Percentiles rank a stretch among this genome's conserved stretches.
Evolutionary conservation across 2,797 vertebrate species (phyloP).

Genomic region (Scyliorhinus canicula): DNA sequence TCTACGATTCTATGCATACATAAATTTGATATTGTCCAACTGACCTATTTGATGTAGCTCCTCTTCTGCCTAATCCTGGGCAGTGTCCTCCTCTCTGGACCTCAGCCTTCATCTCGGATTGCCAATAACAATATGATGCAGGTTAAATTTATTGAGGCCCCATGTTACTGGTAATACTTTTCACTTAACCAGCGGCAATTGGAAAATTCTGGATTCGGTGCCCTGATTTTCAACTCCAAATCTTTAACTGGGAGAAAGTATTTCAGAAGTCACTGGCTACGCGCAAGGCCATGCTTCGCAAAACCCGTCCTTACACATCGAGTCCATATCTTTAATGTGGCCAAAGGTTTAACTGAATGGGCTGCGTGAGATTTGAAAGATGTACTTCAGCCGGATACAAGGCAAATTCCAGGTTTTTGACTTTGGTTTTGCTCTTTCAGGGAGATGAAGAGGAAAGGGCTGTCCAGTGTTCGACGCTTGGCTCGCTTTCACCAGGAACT

Average conservation of each 20-base stretch:
- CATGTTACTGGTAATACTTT: too few species aligned
- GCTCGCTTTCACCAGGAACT: slow-evolving; percentile 52
- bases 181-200: too few species aligned
- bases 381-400: not conserved
- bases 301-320: not conserved
- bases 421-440: slow-evolving; percentile 45
- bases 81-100: not conserved
- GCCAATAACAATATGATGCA: not conserved
- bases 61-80: not conserved
- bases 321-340: not conserved
- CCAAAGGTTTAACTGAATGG: not conserved
- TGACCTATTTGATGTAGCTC: not conserved
- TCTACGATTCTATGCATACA: too few species aligned
- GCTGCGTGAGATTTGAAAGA: not conserved
- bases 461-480: slow-evolving; percentile 53
- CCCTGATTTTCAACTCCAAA: not conserved
- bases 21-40: not conserved
- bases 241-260: not conserved
- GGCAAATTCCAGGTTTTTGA: not conserved
- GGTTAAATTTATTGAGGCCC: not conserved
- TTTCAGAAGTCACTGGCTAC: not conserved
- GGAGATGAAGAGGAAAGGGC: slow-evolving; percentile 55
- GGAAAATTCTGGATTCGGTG: not conserved
- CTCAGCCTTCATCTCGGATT: not conserved
- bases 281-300: not conserved